Evolutionary conservation across 2,797 vertebrate species (phyloP), one percentile per base, ranked within the genome.

Genomic region (Pteropus rufus): DNA sequence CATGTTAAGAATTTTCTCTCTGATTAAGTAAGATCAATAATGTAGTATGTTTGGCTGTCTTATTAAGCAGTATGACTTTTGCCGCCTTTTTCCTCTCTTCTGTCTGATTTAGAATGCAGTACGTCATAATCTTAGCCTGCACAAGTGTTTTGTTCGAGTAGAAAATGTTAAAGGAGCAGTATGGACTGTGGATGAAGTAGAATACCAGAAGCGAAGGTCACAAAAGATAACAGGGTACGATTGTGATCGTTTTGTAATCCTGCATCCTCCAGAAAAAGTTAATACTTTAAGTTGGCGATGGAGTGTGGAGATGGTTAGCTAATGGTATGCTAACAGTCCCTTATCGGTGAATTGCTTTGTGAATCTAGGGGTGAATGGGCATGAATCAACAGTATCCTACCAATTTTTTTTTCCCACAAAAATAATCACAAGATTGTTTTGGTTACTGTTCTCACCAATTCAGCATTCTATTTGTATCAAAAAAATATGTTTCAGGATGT

Each of bases 141-240:
- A 99, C 99, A 99, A 99, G 98, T 99, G 99, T 99, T 99, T 99
- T 98, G 99, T 99, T 98, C 99, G 99, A 88, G 99, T 99, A 98
- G 99, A 99, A 99, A 99, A 99, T 97, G 99, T 99, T 98, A 99
- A 99, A 98, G 99, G 99, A 97, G 99, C 99, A 85, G 99, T 99
- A 97, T 99, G 99, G 99, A 99, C 99, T 82, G 99, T 99, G 97
- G 99, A 99, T 80, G 99, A 99, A 99, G 98, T 99, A 98, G 99
- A 99, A 98, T 99, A 99, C 99, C 99, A 99, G 99, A 99, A 99
- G 98, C 99, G 99, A 98, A 99, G 99, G 98, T 99, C 99, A 98
- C 99, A 99, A 98, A 99, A 99, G 99, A 99, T 99, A 99, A 99
- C 99, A 97, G 99, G 99, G 99, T 99, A 99, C 24, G 99, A 98